phyloP scores from a whole-genome alignment of 2,888 invertebrate species.

The Vandiemenella viatica region DNA sequence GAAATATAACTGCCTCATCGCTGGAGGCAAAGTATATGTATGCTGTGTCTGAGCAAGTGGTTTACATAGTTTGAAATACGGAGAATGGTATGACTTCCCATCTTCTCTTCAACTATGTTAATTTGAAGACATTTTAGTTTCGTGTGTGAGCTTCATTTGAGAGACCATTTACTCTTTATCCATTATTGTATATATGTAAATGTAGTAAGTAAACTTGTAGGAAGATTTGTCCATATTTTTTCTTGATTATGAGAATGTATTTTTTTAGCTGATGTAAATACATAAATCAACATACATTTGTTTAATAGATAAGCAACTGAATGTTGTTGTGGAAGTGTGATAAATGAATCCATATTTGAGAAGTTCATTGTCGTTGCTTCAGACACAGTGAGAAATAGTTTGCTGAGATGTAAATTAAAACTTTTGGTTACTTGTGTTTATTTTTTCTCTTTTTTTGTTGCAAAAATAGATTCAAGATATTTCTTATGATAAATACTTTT shows the following conservation, averaged over 20 bases:
- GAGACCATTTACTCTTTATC: background rate
- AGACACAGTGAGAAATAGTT: too few species aligned
- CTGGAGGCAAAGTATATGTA: background rate
- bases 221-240: conserved; percentile 14
- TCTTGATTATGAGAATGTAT: conserved; percentile 16
- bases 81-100: too few species aligned
- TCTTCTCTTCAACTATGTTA: background rate
- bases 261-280: conserved; percentile 17
- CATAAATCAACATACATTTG: conserved; percentile 10
- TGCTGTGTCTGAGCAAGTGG: background rate
- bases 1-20: background rate
- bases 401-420: too few species aligned
- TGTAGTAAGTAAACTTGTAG: conserved; percentile 14
- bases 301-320: conserved; percentile 10
- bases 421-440: too few species aligned
- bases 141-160: background rate
- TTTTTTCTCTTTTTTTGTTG: too few species aligned
- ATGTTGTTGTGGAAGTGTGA: conserved; percentile 1
- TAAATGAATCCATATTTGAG: background rate
- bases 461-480: too few species aligned
- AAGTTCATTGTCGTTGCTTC: too few species aligned
- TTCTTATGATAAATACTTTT: too few species aligned
- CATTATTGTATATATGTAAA: conserved; percentile 15
- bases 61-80: too few species aligned
- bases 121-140: background rate